phyloP scores from a whole-genome alignment of 2,888 invertebrate species.

The Marronus borbonicus region DNA sequence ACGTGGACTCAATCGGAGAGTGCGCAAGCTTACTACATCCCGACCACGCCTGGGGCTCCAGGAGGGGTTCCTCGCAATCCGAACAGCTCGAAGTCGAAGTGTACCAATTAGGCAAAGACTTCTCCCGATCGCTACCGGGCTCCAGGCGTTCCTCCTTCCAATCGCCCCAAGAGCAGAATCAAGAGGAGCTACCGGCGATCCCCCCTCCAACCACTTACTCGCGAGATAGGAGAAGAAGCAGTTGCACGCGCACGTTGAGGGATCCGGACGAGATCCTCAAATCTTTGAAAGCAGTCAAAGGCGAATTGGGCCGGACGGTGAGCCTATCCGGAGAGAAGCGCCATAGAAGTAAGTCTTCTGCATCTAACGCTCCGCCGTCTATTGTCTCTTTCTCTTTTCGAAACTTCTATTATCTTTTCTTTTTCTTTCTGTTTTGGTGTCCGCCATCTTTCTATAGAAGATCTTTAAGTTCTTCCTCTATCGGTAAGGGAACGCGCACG shows the following conservation, averaged over 20 bases:
- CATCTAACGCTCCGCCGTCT: background rate
- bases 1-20: conserved; percentile 84
- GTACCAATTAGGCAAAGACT: conserved; percentile 89
- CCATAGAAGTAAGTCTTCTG: conserved; percentile 73
- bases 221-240: conserved; percentile 84
- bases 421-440: conserved; percentile 40
- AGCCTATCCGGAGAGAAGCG: conserved; percentile 79
- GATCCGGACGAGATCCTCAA: conserved; percentile 90
- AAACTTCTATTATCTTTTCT: conserved; percentile 40
- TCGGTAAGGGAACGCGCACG: conserved; percentile 22
- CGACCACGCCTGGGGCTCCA: conserved; percentile 86
- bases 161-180: conserved; percentile 73
- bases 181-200: conserved; percentile 69
- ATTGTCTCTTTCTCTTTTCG: conserved; percentile 31
- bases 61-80: conserved; percentile 91
- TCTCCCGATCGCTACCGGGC: conserved; percentile 88
- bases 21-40: conserved; percentile 86
- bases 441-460: conserved; percentile 43
- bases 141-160: conserved; percentile 90
- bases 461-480: conserved; percentile 41
- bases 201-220: conserved; percentile 74
- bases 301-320: conserved; percentile 87
- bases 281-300: conserved; percentile 85
- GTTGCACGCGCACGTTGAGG: conserved; percentile 80
- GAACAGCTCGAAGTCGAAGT: conserved; percentile 86